phyloP scores from a whole-genome alignment of 2,888 invertebrate genomes.

The Galeruca laticollis region DNA sequence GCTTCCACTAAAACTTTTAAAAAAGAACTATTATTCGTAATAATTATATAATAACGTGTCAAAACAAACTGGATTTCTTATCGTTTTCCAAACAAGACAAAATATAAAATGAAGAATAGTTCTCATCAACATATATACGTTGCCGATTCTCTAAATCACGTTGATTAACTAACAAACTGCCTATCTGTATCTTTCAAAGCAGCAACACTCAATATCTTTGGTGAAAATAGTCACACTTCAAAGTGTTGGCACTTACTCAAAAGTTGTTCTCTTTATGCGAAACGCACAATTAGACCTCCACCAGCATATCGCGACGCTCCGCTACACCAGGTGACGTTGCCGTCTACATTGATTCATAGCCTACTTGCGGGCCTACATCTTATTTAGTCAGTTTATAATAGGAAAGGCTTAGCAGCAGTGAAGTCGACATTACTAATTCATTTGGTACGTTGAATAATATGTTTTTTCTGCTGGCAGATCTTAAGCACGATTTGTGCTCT shows the following conservation, averaged over 20 bases:
- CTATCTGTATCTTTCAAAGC: slow-evolving; percentile 31
- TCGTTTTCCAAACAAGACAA: too few species aligned
- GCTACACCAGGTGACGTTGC: slow-evolving; percentile 59
- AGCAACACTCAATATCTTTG: slow-evolving; percentile 1
- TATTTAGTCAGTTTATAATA: background rate
- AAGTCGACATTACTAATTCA: background rate
- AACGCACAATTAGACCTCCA: slow-evolving; percentile 60
- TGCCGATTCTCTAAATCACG: slow-evolving; percentile 11
- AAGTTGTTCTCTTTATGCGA: slow-evolving; percentile 39
- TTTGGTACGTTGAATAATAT: too few species aligned
- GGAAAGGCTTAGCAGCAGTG: background rate
- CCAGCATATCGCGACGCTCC: slow-evolving; percentile 62
- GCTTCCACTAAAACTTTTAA: too few species aligned
- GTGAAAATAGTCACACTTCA: slow-evolving; percentile 56
- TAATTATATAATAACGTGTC: too few species aligned
- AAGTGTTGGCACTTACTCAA: slow-evolving; percentile 54
- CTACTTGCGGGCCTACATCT: slow-evolving; percentile 45
- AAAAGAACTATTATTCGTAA: too few species aligned
- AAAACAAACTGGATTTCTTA: too few species aligned
- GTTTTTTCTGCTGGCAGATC: too few species aligned
- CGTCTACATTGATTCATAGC: slow-evolving; percentile 53
- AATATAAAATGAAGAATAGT: too few species aligned
- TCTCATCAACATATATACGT: too few species aligned
- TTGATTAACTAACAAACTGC: slow-evolving; percentile 30
- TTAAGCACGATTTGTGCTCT: too few species aligned